Percentiles rank a stretch among this genome's conserved stretches.
These are phyloP conservation scores for Eurois occulta DNA, from an alignment of 2,888 invertebrate species.

Conservation along the genomic window DNA sequence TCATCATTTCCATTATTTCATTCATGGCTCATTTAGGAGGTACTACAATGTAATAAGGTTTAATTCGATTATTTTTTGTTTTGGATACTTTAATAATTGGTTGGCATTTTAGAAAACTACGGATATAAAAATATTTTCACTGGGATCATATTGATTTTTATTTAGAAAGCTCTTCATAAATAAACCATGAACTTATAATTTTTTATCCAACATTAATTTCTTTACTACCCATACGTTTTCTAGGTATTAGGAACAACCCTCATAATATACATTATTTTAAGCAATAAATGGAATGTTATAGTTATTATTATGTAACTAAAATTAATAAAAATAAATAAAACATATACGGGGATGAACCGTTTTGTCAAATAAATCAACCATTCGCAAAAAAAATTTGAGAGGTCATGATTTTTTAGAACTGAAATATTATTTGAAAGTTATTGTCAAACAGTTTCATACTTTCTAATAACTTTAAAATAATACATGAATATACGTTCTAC, in stretches of 20 bases:
- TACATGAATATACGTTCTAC: slow-evolving; percentile 80
- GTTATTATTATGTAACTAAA: slow-evolving; percentile 71
- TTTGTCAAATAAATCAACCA: slow-evolving; percentile 61
- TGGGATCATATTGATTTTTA: slow-evolving; percentile 2
- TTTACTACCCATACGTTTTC: slow-evolving; percentile 73
- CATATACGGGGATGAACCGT: slow-evolving; percentile 62
- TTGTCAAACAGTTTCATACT: slow-evolving; percentile 38
- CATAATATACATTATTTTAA: slow-evolving; percentile 80
- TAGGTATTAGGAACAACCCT: slow-evolving; percentile 86
- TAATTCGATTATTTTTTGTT: neutral
- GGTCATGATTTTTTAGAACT: slow-evolving; percentile 69
- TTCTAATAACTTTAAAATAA: slow-evolving; percentile 67
- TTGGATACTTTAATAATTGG: neutral
- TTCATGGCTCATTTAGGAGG: slow-evolving; percentile 49
- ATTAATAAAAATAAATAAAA: slow-evolving; percentile 78
- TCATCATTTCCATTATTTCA: slow-evolving; percentile 60
- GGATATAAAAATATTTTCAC: slow-evolving; percentile 5
- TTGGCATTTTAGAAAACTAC: neutral
- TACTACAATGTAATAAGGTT: neutral
- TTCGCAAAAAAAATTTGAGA: slow-evolving; percentile 53
- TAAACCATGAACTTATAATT: slow-evolving; percentile 61
- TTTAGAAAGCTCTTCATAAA: neutral
- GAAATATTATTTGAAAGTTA: slow-evolving; percentile 60
- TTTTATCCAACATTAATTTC: slow-evolving; percentile 58
- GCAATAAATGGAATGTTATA: slow-evolving; percentile 79